Evolutionary conservation across 2,888 invertebrate species (phyloP).

Genomic region (Polylopha cassiicola): DNA sequence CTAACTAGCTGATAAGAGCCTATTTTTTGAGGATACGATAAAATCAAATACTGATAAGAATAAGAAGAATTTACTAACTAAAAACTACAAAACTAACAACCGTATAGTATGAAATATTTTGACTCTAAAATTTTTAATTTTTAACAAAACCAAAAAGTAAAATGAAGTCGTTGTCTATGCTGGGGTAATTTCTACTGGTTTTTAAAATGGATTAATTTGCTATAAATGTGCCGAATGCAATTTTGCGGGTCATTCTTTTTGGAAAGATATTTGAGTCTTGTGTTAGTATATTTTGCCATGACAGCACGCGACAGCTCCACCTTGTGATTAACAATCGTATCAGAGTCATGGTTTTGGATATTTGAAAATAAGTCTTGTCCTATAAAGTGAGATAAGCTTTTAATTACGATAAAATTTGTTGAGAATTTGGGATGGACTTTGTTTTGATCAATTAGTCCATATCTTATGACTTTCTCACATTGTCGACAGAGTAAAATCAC

Average conservation of each 20-base stretch:
- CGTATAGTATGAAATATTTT: no score
- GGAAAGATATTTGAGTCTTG: constrained; percentile 11
- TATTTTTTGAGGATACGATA: no score
- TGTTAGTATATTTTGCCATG: constrained; percentile 15
- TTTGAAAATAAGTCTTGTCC: constrained; percentile 14
- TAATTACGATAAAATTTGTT: constrained; percentile 2
- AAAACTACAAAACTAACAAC: no score
- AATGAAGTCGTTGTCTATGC: no score
- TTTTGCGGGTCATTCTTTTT: constrained; percentile 18
- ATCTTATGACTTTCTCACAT: constrained; percentile 14
- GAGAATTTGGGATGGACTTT: constrained; percentile 10
- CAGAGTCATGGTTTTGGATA: constrained; percentile 5
- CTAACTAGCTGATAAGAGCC: no score
- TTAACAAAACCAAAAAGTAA: no score
- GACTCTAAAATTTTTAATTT: no score
- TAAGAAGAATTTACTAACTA: no score
- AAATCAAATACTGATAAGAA: no score
- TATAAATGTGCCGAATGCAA: constrained; percentile 20
- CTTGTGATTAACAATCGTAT: constrained; percentile 9
- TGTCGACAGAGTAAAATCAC: constrained; percentile 16
- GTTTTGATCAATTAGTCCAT: constrained; percentile 8
- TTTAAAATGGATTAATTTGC: constrained; percentile 20
- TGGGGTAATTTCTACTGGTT: no score
- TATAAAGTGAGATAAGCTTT: constrained; percentile 9
- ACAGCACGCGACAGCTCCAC: constrained; percentile 5